Base-by-base conservation (phyloP, 2,797 vertebrate genomes). In the Hipposideros larvatus region DNA sequence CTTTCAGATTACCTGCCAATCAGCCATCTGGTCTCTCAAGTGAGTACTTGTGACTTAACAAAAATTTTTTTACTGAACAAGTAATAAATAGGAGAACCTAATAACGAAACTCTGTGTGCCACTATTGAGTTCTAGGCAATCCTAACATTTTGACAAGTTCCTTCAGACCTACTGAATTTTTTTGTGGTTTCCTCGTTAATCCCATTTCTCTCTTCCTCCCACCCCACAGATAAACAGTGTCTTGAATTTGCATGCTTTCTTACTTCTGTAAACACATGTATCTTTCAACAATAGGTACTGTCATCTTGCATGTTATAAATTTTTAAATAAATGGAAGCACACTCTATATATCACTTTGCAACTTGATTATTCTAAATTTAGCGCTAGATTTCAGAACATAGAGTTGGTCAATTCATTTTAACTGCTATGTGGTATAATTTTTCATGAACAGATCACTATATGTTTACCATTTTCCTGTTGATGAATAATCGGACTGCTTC, bases 371-470 rank as follows among this genome's bases (percentile, higher is more conserved):
- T 70, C 46, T 37, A 1, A 70, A 65, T 55, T 93, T 70, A 86
- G 80, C 51, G 53, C 48, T 53, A 34, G 26, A 83, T 70, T 82
- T 88, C 31, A 86, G 37, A 43, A n/a, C 26, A 83, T 46, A 68
- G 43, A 14, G 90, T 63, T 31, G 24, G 5, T 66, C 84, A 15
- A 53, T 87, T 92, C 41, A n/a, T 83, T 95, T 91, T 74, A 95
- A 65, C 16, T 53, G 34, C 11, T 79, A 53, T 78, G 2, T 48
- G 11, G 21, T 82, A 2, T 61, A 46, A 63, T 21, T 5, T 48
- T 59, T 95, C 8, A 13, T 48, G 57, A 87, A 77, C 10, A 85
- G 79, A 80, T 43, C 9, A 41, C n/a, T 34, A 14, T 65, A 14
- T 43, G 31, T 31, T 74, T 31, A 43, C 8, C 19, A 3, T 77